A percentile compares a stretch with the other conserved stretches of the same genome.
Evolutionary conservation across 2,113 vertebrate genomes (phyloP).

Genomic region (Vombatus ursinus): DNA sequence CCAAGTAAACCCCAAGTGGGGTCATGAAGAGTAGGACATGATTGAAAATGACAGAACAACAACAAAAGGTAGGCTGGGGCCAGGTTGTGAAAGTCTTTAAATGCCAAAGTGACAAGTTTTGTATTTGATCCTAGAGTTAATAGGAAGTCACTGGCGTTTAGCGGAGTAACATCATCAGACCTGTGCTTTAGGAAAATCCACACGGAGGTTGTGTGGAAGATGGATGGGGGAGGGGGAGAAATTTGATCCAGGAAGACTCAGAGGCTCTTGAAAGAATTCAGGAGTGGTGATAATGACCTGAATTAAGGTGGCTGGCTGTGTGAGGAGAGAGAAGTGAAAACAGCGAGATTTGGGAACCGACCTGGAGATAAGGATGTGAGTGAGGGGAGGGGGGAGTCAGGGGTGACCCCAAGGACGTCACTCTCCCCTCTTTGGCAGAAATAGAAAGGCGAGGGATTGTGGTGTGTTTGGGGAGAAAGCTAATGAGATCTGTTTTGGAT

Average conservation of each 20-base stretch:
- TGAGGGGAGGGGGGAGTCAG: neutral
- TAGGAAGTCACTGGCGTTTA: neutral
- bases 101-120: neutral
- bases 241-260: neutral
- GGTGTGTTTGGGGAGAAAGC: neutral
- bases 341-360: neutral
- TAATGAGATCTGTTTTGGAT: neutral
- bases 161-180: too few relatives aligned
- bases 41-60: neutral
- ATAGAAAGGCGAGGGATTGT: neutral
- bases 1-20: neutral
- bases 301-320: neutral
- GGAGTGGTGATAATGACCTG: neutral
- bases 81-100: neutral
- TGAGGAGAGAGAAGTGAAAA: neutral
- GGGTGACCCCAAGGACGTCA: neutral
- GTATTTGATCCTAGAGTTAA: neutral
- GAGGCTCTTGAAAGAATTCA: neutral
- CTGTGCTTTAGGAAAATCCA: neutral
- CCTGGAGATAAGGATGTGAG: neutral
- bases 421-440: neutral
- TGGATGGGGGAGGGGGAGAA: neutral
- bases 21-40: neutral
- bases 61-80: neutral
- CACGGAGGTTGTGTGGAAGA: neutral